Percentiles rank a stretch among this genome's conserved stretches.
Conservation (phyloP, 2,113 vertebrate genomes). For the Ceyx cyanopectus region DNA sequence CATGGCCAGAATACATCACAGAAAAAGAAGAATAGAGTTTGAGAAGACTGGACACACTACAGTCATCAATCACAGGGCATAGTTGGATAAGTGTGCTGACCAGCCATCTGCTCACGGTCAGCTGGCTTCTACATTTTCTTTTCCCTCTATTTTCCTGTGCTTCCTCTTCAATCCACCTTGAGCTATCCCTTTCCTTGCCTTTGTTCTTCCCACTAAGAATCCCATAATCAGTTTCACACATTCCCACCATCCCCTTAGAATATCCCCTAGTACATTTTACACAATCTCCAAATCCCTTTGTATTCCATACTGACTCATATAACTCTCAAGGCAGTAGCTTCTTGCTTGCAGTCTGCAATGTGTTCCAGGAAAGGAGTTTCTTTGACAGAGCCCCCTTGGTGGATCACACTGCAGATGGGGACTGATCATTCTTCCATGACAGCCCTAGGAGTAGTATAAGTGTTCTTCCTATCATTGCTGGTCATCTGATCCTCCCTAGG, state of each 20-base stretch:
- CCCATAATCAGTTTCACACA: not conserved
- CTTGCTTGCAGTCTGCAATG: not conserved
- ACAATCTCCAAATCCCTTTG: not conserved
- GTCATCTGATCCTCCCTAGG: not conserved
- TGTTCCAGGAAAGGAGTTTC: not conserved
- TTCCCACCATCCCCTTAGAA: not conserved
- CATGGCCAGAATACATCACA: not conserved
- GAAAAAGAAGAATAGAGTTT: not conserved
- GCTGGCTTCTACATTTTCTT: not conserved
- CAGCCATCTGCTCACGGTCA: not conserved
- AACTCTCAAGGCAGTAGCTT: not conserved
- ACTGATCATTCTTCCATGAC: accelerated
- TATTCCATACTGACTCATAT: not conserved
- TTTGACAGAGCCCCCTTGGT: not conserved
- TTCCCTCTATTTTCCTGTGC: not conserved
- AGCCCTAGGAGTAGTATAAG: not conserved
- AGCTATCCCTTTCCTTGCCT: not conserved
- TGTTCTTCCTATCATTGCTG: accelerated
- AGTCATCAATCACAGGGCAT: not conserved
- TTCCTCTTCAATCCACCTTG: not conserved
- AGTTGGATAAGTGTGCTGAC: not conserved
- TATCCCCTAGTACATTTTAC: not conserved
- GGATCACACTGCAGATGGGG: not conserved
- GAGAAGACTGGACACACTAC: not conserved
- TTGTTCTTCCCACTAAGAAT: not conserved